Conservation (phyloP, 2,888 invertebrate genomes). For the Blastobasis lacticolella region DNA sequence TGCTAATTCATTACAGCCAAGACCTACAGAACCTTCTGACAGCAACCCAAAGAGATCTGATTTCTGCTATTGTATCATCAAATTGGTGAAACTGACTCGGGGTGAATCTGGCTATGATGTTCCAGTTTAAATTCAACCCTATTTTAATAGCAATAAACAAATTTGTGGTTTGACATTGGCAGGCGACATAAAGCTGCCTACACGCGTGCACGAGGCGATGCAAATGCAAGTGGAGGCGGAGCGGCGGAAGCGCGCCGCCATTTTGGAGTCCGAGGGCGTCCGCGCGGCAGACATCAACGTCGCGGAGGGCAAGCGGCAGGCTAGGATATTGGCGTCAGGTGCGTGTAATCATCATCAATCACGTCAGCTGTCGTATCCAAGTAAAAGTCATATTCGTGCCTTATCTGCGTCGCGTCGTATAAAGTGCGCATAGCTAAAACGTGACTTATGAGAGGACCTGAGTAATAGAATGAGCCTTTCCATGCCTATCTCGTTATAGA, state of each 20-base stretch:
- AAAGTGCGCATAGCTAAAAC: no score
- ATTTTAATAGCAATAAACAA: background rate
- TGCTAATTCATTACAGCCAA: no score
- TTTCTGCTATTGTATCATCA: no score
- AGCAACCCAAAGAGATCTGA: background rate
- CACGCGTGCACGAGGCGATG: constrained; percentile 98
- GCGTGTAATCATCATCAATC: constrained; percentile 11
- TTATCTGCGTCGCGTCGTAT: no score
- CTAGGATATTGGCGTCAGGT: constrained; percentile 94
- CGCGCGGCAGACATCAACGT: constrained; percentile 96
- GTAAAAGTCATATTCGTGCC: no score
- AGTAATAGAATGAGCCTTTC: no score
- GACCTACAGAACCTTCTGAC: background rate
- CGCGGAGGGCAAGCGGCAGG: constrained; percentile 95
- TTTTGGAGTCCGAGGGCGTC: constrained; percentile 97
- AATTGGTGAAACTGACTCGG: background rate
- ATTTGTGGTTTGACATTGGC: background rate
- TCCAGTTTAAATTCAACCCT: no score
- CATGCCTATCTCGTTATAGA: no score
- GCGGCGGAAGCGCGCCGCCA: constrained; percentile 94
- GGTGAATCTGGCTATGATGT: no score
- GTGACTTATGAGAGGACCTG: no score
- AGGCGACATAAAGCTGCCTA: constrained; percentile 93
- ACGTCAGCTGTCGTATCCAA: no score
- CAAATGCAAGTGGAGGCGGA: constrained; percentile 99